Evolutionary conservation across 2,888 invertebrate genomes (phyloP).

Genomic region (Tortrix viridana): DNA sequence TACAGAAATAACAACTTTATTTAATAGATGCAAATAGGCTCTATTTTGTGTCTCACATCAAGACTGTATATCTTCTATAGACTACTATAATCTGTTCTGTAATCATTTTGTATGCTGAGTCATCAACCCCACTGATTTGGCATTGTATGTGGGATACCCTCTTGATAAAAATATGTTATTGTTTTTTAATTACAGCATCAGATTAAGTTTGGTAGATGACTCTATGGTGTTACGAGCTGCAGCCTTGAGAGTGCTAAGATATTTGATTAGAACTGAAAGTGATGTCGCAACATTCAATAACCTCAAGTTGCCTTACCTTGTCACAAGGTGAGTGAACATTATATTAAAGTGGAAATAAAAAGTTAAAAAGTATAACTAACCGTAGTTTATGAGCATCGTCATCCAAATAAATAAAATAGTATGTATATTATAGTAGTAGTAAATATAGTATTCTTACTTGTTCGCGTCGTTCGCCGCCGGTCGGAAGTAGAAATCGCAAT

Average conservation of each 20-base stretch:
- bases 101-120: too few relatives aligned
- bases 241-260: constrained; percentile 93
- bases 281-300: constrained; percentile 92
- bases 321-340: constrained; percentile 86
- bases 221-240: constrained; percentile 95
- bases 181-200: constrained; percentile 86
- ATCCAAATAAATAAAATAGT: too few relatives aligned
- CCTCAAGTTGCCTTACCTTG: constrained; percentile 92
- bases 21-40: too few relatives aligned
- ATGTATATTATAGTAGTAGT: neutral
- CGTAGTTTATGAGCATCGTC: too few relatives aligned
- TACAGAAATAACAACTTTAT: too few relatives aligned
- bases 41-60: too few relatives aligned
- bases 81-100: too few relatives aligned
- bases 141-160: neutral
- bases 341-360: neutral
- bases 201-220: constrained; percentile 92
- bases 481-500: constrained; percentile 94
- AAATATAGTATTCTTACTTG: constrained; percentile 74
- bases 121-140: neutral
- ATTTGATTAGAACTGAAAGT: constrained; percentile 90
- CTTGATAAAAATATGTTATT: neutral
- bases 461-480: constrained; percentile 88
- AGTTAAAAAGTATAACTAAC: too few relatives aligned
- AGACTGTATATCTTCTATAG: too few relatives aligned